These are phyloP conservation scores for Uloborus diversus DNA, from an alignment of 1,140 invertebrate genomes.

Conservation along the genomic window DNA sequence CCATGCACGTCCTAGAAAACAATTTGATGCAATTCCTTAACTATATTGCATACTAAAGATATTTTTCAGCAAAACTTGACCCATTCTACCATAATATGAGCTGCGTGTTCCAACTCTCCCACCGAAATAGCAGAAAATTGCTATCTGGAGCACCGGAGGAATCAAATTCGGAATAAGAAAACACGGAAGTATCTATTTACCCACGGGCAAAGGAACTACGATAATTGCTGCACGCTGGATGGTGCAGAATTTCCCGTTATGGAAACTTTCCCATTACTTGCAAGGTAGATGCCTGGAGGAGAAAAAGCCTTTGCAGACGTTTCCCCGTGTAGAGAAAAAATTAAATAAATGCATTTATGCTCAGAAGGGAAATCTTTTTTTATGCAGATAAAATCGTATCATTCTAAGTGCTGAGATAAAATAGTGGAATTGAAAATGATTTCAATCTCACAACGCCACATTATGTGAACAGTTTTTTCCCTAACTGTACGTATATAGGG, in stretches of 20 bases:
- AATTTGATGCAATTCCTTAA: too few relatives aligned
- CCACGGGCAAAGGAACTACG: slow-evolving; percentile 30
- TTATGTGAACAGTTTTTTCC: too few relatives aligned
- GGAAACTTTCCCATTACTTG: slow-evolving; percentile 51
- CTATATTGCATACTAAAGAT: too few relatives aligned
- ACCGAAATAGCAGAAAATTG: slow-evolving; percentile 47
- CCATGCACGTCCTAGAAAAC: too few relatives aligned
- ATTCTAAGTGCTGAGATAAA: background rate
- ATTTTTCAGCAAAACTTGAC: too few relatives aligned
- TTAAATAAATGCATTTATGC: background rate
- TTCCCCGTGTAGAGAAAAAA: background rate
- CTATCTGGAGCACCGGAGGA: slow-evolving; percentile 38
- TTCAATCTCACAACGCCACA: too few relatives aligned
- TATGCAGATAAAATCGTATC: slow-evolving; percentile 33
- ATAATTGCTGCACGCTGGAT: slow-evolving; percentile 49
- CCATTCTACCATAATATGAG: background rate
- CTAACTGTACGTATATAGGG: too few relatives aligned
- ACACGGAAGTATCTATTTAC: slow-evolving; percentile 45
- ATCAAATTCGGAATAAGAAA: slow-evolving; percentile 36
- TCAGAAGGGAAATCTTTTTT: slow-evolving; percentile 19
- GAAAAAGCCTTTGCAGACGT: background rate
- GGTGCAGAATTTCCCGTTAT: slow-evolving; percentile 43
- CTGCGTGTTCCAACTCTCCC: background rate
- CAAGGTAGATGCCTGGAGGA: slow-evolving; percentile 27
- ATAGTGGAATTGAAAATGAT: too few relatives aligned